These are phyloP conservation scores for Tridacna gigas DNA, from an alignment of 2,888 invertebrate species.

Conservation along the genomic window DNA sequence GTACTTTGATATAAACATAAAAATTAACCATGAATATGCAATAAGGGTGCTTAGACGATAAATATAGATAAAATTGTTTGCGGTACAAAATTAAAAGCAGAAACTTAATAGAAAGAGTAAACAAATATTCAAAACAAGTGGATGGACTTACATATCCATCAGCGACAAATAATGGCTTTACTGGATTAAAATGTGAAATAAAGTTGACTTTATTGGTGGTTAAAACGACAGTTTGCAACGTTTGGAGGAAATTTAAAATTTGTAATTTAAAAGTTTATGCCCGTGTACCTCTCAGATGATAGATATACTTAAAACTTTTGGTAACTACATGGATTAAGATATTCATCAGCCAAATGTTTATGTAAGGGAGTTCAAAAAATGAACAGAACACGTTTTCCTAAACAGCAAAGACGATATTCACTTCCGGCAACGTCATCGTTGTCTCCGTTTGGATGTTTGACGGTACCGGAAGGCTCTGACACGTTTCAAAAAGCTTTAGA, in stretches of 20 bases:
- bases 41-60: neutral
- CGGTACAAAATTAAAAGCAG: neutral
- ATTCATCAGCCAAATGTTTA: too few relatives aligned
- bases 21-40: neutral
- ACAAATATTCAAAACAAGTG: neutral
- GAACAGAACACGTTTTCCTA: slow-evolving; percentile 33
- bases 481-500: slow-evolving; percentile 58
- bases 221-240: too few relatives aligned
- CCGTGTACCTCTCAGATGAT: too few relatives aligned
- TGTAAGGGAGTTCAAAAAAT: neutral
- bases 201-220: too few relatives aligned
- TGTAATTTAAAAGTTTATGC: too few relatives aligned
- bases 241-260: too few relatives aligned
- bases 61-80: slow-evolving; percentile 7
- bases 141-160: too few relatives aligned
- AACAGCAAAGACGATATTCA: slow-evolving; percentile 50
- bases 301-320: too few relatives aligned
- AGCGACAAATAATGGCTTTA: too few relatives aligned
- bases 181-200: too few relatives aligned
- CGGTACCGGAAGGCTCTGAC: slow-evolving; percentile 59
- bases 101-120: neutral
- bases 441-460: slow-evolving; percentile 35
- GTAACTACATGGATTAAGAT: too few relatives aligned
- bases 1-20: neutral
- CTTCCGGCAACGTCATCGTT: slow-evolving; percentile 53